Evolutionary conservation across 2,888 invertebrate species (phyloP).

Genomic region (Phrixothrix hirtus): DNA sequence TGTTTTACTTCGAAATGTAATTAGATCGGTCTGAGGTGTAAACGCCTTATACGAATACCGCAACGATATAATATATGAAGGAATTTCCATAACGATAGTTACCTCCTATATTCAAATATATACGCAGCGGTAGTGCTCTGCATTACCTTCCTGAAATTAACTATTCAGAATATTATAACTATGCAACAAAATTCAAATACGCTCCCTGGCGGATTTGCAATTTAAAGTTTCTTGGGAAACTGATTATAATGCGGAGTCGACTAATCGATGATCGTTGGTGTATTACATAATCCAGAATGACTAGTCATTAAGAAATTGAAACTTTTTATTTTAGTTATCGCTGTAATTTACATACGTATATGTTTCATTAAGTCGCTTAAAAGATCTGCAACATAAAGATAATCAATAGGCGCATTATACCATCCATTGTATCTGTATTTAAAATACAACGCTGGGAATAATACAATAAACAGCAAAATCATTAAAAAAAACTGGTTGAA

Average conservation of each 20-base stretch:
- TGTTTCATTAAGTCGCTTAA: too few relatives aligned
- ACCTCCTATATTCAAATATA: not conserved
- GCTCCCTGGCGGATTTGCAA: not conserved
- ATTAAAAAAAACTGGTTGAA: too few relatives aligned
- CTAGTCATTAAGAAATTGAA: too few relatives aligned
- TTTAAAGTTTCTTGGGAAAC: not conserved
- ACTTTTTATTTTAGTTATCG: too few relatives aligned
- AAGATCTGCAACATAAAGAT: too few relatives aligned
- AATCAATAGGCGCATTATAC: too few relatives aligned
- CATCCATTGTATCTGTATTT: too few relatives aligned
- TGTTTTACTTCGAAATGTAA: constrained; percentile 35
- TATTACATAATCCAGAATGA: too few relatives aligned
- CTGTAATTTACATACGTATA: too few relatives aligned
- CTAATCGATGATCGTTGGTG: not conserved
- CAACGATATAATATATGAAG: constrained; percentile 9
- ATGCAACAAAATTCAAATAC: not conserved
- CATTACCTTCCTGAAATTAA: not conserved
- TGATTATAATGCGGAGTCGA: not conserved
- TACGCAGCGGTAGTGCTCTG: not conserved
- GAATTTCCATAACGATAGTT: constrained; percentile 22
- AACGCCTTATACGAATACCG: constrained; percentile 15
- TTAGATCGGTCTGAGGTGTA: constrained; percentile 33
- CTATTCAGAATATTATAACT: not conserved
- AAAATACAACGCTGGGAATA: too few relatives aligned
- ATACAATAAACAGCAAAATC: too few relatives aligned